Evolutionary conservation across 2,888 invertebrate genomes (phyloP).

Genomic region (Drosophila vallismaia): DNA sequence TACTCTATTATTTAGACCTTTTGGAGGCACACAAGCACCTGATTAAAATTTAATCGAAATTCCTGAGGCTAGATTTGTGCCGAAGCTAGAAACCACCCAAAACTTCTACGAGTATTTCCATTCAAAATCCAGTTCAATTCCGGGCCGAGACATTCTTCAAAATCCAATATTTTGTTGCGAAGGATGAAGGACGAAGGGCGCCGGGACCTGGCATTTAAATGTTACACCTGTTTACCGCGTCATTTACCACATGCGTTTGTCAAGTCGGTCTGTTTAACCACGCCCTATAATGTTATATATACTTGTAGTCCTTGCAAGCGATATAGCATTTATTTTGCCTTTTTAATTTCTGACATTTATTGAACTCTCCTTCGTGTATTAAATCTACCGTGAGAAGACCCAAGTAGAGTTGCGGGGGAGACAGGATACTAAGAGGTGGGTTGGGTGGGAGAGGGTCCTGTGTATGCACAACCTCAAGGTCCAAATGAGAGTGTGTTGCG

Average conservation of each 20-base stretch:
- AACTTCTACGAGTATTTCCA: not conserved
- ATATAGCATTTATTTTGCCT: conserved; percentile 62
- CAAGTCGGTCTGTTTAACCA: conserved; percentile 19
- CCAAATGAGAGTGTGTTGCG: not conserved
- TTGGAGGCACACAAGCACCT: not conserved
- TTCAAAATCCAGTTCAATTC: not conserved
- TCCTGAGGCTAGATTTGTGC: not conserved
- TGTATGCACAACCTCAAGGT: not conserved
- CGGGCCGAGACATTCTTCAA: not conserved
- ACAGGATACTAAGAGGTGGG: too few relatives aligned
- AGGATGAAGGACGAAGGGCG: too few relatives aligned
- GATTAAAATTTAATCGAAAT: conserved; percentile 4
- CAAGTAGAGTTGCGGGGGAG: too few relatives aligned
- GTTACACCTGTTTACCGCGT: conserved; percentile 36
- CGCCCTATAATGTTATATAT: conserved; percentile 19
- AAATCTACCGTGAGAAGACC: conserved; percentile 64
- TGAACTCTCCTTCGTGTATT: conserved; percentile 61
- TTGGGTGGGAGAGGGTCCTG: not conserved
- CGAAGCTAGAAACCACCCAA: not conserved
- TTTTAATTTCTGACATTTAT: conserved; percentile 77
- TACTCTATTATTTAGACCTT: conserved; percentile 4
- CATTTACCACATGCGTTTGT: conserved; percentile 16
- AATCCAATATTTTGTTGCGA: conserved; percentile 15
- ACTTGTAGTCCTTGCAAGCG: not conserved
- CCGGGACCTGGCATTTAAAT: conserved; percentile 29